Conservation (phyloP, 2,888 invertebrate species). For the Philereme vetulata region DNA sequence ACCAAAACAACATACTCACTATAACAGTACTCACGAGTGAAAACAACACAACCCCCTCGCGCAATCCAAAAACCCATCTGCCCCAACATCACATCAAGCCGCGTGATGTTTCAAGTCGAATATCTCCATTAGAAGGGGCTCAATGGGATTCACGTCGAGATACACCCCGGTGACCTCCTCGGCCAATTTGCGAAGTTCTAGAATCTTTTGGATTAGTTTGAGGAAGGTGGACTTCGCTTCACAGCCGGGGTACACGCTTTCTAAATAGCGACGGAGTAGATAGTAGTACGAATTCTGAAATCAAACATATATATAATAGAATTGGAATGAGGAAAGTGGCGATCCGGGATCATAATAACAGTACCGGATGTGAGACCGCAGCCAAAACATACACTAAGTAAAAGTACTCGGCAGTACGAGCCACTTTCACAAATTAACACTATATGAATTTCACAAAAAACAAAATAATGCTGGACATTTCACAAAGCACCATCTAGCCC, state of each 20-base stretch:
- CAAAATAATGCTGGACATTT: too few relatives aligned
- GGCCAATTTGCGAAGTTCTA: slow-evolving; percentile 93
- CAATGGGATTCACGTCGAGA: slow-evolving; percentile 96
- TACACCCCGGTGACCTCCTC: slow-evolving; percentile 96
- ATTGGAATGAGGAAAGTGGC: too few relatives aligned
- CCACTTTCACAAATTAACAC: too few relatives aligned
- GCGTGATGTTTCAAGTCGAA: slow-evolving; percentile 93
- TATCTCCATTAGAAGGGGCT: slow-evolving; percentile 96
- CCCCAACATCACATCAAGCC: slow-evolving; percentile 23
- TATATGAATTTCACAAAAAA: too few relatives aligned
- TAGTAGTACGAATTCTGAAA: slow-evolving; percentile 94
- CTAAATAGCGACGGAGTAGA: slow-evolving; percentile 91
- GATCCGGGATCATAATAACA: too few relatives aligned
- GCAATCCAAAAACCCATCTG: slow-evolving; percentile 9
- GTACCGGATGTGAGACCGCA: too few relatives aligned
- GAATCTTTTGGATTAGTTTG: slow-evolving; percentile 94
- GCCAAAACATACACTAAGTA: too few relatives aligned
- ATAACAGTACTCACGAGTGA: slow-evolving; percentile 6
- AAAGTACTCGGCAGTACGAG: too few relatives aligned
- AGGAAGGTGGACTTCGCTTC: slow-evolving; percentile 95
- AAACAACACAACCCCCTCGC: slow-evolving; percentile 18
- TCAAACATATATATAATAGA: background rate
- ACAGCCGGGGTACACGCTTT: slow-evolving; percentile 92
- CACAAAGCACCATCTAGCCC: too few relatives aligned
- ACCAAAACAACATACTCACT: too few relatives aligned